phyloP scores from a whole-genome alignment of 2,888 invertebrate species.

The Resseliella maxima region DNA sequence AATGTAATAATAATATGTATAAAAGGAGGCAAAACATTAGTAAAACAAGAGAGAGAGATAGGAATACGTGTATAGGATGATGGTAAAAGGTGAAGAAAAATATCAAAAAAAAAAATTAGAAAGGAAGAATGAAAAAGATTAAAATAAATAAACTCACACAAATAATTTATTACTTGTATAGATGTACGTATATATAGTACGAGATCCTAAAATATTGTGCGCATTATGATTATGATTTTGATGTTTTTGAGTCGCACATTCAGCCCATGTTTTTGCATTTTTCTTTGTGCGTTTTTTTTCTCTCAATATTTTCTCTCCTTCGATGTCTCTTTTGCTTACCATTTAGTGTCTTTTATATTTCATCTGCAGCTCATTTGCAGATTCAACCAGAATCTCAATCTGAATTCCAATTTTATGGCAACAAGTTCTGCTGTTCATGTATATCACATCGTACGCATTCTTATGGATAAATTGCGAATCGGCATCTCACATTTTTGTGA shows the following conservation, averaged over 20 bases:
- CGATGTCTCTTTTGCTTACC: not conserved
- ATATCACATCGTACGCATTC: not conserved
- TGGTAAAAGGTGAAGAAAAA: not conserved
- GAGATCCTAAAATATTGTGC: not conserved
- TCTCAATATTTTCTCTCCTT: not conserved
- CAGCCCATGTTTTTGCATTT: not conserved
- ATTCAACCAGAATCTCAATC: not conserved
- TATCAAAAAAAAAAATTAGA: not conserved
- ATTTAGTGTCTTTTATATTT: not conserved
- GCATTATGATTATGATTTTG: not conserved
- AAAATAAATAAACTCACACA: constrained; percentile 53
- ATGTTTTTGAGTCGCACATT: not conserved
- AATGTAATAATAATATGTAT: constrained; percentile 8
- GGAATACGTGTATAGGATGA: not conserved
- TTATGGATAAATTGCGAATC: not conserved
- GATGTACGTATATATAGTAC: not conserved
- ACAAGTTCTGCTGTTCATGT: not conserved
- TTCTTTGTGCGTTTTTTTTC: not conserved
- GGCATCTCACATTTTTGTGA: constrained; percentile 37
- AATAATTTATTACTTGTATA: constrained; percentile 42
- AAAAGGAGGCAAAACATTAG: not conserved
- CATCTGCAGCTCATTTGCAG: not conserved
- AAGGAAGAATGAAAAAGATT: not conserved
- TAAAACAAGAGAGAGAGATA: not conserved
- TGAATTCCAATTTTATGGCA: constrained; percentile 21